Base-by-base conservation (phyloP, 2,113 vertebrate genomes). In the Daboia siamensis region DNA sequence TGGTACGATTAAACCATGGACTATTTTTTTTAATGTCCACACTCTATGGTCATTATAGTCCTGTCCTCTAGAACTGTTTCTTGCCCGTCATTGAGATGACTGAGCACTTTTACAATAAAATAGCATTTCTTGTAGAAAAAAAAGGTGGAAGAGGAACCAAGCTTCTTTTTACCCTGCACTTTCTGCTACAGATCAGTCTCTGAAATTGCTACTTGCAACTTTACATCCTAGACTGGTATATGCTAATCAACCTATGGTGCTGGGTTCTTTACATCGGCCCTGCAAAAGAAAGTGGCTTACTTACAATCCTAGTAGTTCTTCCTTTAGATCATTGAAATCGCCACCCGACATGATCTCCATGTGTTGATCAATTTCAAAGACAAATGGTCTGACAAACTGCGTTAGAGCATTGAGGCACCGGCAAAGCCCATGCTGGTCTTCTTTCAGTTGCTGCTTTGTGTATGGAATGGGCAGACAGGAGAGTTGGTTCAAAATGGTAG, bases 281-380 rank as follows among this genome's bases (percentile, higher is more conserved):
- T n/a, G 80, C 85, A 74, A 15, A 54, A n/a, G 64, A 26, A 95
- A 56, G 84, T 6, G 64, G 92, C 93, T 96, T 48, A 96, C 99
- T 94, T 98, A 99, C 99, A 99, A 99, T 95, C 98, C 98, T 56
- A 99, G 85, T 94, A 99, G 96, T 94, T 99, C 98, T 64, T 97
- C 97, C 97, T 97, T 98, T 88, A 99, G 95, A 95, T 98, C 97
- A 51, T 94, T 95, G 52, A 96, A 96, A 92, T 95, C 96, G 20
- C 93, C 91, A 93, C 96, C 96, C 84, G 92, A 86, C 1, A 96
- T 97, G 48, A 95, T 92, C 91, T 96, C 97, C 69, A 93, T 97
- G 90, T 94, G 96, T 94, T 95, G 93, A 95, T 96, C 96, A 93
- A 98, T 96, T 95, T 98, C 98, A 95, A 98, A 97, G 93, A 98